Evolutionary conservation across 2,797 vertebrate genomes (phyloP), one percentile per base, ranked within the genome.

Genomic region (Tokudaia muenninki): DNA sequence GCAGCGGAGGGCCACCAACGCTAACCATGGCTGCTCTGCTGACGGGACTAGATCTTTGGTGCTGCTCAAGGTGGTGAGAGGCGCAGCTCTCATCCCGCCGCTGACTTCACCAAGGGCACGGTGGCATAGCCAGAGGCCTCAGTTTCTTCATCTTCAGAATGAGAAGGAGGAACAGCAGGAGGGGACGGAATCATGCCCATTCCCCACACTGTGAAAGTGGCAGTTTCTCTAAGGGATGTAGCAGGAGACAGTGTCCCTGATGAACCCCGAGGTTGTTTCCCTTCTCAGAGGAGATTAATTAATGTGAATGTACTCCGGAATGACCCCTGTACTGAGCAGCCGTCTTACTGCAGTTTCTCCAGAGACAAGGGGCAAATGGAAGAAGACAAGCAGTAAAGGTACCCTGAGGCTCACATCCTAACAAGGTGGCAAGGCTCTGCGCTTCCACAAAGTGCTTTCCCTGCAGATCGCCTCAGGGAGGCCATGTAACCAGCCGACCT

Each of bases 281-380:
- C 21, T 72, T 92, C 55, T 0, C 26, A 24, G 79, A 89, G 52
- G 22, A 14, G 59, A 81, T 86, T 94, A 57, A 87, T 63, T 50
- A 19, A 80, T 87, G 61, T 67, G 41, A 72, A 44, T 34, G 14
- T 70, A 61, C 70, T 63, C 90, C 90, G 65, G 31, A 87, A 72
- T 75, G 50, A 34, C 41, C 44, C 41, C 41, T 77, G 47, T 50
- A 13, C 55, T 79, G n/a, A 74, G 63, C 37, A 34, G 87, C 78
- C 52, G 31, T 80, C 52, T 72, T 29, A 67, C 77, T 89, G 67
- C 14, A 87, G 72, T 47, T 9, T 9, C 79, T 70, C 91, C 81
- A 55, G 79, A 91, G 70, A 82, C 55, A 80, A 87, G 55, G 55
- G 31, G 82, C 61, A 59, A 81, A 78, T 91, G 86, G 79, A 67